Conservation (phyloP, 2,797 vertebrate genomes). For the Ptychobarbus kaznakovi region DNA sequence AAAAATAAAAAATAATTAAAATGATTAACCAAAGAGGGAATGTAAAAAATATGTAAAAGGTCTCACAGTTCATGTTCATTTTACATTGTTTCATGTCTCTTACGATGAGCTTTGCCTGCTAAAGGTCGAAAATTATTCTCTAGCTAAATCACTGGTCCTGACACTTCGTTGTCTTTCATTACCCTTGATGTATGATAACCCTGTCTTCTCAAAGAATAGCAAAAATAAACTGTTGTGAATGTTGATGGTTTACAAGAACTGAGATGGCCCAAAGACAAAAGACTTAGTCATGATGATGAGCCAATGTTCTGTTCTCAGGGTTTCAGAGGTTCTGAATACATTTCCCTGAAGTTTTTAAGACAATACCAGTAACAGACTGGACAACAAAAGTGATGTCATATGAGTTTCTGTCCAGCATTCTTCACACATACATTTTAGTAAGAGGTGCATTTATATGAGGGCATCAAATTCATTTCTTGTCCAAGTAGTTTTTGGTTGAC, state of each 20-base stretch:
- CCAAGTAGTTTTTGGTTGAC: background rate
- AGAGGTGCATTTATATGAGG: background rate
- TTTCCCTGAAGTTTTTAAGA: background rate
- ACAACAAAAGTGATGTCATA: background rate
- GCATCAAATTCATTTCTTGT: background rate
- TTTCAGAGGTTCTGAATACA: background rate
- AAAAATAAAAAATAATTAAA: no score
- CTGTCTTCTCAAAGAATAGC: background rate
- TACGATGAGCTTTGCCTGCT: background rate
- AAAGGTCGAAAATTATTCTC: background rate
- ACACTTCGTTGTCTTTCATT: background rate
- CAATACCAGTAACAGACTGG: no score
- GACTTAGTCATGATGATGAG: background rate
- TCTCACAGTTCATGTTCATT: background rate
- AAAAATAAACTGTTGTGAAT: background rate
- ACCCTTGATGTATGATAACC: background rate
- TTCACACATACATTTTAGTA: background rate
- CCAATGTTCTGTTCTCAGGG: background rate
- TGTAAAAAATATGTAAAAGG: background rate
- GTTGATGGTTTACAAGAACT: background rate
- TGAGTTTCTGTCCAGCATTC: background rate
- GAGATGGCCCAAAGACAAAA: background rate
- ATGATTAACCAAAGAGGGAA: no score
- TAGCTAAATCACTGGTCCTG: background rate
- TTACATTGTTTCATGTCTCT: background rate